These are phyloP conservation scores for Rotaria magnacalcarata DNA, from an alignment of 2,888 invertebrate species.

Conservation along the genomic window DNA sequence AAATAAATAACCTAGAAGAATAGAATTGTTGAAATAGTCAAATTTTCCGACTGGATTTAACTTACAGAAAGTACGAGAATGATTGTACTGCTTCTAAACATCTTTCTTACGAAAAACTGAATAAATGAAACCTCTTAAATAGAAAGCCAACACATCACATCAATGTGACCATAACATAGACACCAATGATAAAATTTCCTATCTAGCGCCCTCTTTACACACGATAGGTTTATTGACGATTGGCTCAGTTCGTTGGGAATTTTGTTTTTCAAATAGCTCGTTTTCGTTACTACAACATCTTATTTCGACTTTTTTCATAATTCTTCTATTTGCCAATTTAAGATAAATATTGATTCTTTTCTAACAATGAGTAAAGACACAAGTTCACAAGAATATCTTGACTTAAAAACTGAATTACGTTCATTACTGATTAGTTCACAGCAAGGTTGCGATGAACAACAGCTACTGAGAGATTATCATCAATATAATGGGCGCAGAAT, in stretches of 20 bases:
- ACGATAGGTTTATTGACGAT: background rate
- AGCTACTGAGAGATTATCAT: background rate
- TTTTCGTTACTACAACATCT: background rate
- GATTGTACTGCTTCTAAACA: background rate
- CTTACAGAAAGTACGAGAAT: background rate
- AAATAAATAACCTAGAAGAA: background rate
- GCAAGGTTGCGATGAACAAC: background rate
- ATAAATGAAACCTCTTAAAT: no score
- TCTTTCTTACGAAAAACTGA: background rate
- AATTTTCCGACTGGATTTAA: background rate
- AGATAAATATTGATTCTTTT: background rate
- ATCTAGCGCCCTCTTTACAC: background rate
- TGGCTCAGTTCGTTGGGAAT: slow-evolving; percentile 1
- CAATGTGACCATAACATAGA: background rate
- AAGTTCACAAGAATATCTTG: background rate
- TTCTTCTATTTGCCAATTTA: background rate
- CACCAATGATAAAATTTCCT: background rate
- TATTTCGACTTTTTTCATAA: background rate
- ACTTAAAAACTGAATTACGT: slow-evolving; percentile 9
- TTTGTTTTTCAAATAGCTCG: background rate
- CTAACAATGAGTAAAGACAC: background rate
- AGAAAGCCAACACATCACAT: background rate
- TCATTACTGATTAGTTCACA: background rate
- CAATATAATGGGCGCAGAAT: background rate
- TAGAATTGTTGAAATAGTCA: background rate